Base-by-base conservation (phyloP, 2,888 invertebrate genomes). In the Aethes cnicana region DNA sequence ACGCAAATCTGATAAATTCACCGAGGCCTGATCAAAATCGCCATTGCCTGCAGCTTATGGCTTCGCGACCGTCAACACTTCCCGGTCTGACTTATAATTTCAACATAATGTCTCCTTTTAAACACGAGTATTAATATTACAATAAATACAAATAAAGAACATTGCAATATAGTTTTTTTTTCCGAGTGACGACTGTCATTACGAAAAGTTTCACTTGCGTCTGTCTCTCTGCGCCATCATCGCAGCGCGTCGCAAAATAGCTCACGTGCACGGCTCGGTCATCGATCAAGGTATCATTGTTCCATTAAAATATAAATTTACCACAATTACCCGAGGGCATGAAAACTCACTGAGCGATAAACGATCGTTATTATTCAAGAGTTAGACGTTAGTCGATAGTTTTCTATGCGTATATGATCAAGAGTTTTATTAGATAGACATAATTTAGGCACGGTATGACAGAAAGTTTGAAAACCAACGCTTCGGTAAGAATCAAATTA, bases 11-110 rank as follows among this genome's bases (percentile, higher is more conserved):
- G 43, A 50, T 50, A 44, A 52, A 72, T 73, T 74, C 71, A 74
- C 69, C 68, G 71, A 62, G 64, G 61, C 62, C 64, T 75, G 80
- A 84, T 83, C 61, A 62, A 59, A 73, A 82, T 83, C 80, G 71
- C 65, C 67, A 73, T 66, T 64, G 77, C 82, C 66, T 57, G 61
- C 65, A 44, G 50, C 47, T 37, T 42, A 36, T 36, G 46, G 35
- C 44, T 72, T 74, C 66, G 76, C 77, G 77, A 78, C 74, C 76
- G 72, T 52, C 52, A 66, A 62, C 64, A 48, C 41, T 37, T 53
- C 32, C n/a, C n/a, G n/a, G n/a, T n/a, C n/a, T n/a, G n/a, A n/a
- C n/a, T n/a, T n/a, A n/a, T n/a, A n/a, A n/a, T n/a, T n/a, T n/a
- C n/a, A n/a, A n/a, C n/a, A n/a, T n/a, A n/a, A n/a, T n/a, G n/a